These are phyloP conservation scores for Isoperla grammatica DNA, from an alignment of 2,888 invertebrate genomes.

Conservation along the genomic window DNA sequence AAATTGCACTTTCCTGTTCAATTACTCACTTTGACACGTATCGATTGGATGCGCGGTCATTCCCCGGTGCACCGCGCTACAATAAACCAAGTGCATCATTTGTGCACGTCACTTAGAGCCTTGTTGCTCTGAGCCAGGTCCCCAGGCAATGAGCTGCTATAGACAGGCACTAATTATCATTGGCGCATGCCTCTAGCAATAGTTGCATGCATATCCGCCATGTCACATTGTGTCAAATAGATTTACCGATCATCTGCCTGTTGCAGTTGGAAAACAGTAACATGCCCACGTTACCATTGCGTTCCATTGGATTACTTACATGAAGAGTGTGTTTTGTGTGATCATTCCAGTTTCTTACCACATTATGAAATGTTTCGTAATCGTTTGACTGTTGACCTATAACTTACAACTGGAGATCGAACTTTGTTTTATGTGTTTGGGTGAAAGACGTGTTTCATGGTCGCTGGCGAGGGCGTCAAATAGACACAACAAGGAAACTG, in stretches of 20 bases:
- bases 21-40: slow-evolving; percentile 29
- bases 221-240: slow-evolving; percentile 26
- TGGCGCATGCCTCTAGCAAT: slow-evolving; percentile 21
- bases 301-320: not conserved
- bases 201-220: slow-evolving; percentile 19
- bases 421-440: no score
- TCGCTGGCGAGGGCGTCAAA: no score
- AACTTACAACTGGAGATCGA: no score
- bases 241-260: no score
- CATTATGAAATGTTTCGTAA: no score
- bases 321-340: no score
- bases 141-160: not conserved
- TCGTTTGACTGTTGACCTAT: no score
- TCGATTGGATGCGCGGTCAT: slow-evolving; percentile 26
- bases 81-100: not conserved
- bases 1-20: slow-evolving; percentile 30
- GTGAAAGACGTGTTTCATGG: no score
- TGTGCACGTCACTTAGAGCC: not conserved
- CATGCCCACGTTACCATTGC: not conserved
- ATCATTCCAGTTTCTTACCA: no score
- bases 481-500: no score
- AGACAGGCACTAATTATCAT: slow-evolving; percentile 22
- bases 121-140: not conserved
- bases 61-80: not conserved
- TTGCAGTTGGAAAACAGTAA: no score